Base-by-base conservation (phyloP, 2,888 invertebrate species). In the Cheilosia impressa region DNA sequence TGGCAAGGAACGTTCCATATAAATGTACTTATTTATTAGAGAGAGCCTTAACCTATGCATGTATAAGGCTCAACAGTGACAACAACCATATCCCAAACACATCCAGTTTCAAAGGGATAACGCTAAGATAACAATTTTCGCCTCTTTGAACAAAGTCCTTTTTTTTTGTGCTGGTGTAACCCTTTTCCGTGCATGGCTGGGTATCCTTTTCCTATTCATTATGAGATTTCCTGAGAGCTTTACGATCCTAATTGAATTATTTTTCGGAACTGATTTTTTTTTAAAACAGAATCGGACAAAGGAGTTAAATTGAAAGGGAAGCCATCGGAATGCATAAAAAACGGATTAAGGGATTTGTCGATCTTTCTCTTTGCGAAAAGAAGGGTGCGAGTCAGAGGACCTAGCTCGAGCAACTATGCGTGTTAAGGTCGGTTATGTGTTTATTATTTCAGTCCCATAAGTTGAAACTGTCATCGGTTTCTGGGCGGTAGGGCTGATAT, bases 271-370 rank as follows among this genome's bases (percentile, higher is more conserved):
- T 9, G 2, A 10, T 38, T 38, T 38, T 55, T 55, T 31, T 73
- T 45, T 4, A 10, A 4, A 17, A 55, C 7, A 2, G n/a, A 41
- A 43, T 27, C 27, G 45, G 45, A 62, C 27, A 53, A 55, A 57
- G 4, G 53, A 27, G n/a, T 22, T 55, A 19, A 47, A 24, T 31
- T 19, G n/a, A 55, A 53, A 63, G 43, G 53, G 17, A 60, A 27
- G 24, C 60, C 34, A 62, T 53, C n/a, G 45, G 53, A 62, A 77
- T 38, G 52, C n/a, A 45, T 43, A n/a, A 60, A 47, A 27, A 19
- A 43, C 31, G 31, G 45, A 66, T 66, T 76, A 66, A 22, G 34
- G 60, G 60, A 52, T 76, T 60, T 43, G 52, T 60, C 53, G 41
- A 19, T 57, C 34, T 58, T 50, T 24, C 24, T 62, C 22, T 55